phyloP scores from a whole-genome alignment of 2,888 invertebrate species.

The Ormyrus nitidulus region DNA sequence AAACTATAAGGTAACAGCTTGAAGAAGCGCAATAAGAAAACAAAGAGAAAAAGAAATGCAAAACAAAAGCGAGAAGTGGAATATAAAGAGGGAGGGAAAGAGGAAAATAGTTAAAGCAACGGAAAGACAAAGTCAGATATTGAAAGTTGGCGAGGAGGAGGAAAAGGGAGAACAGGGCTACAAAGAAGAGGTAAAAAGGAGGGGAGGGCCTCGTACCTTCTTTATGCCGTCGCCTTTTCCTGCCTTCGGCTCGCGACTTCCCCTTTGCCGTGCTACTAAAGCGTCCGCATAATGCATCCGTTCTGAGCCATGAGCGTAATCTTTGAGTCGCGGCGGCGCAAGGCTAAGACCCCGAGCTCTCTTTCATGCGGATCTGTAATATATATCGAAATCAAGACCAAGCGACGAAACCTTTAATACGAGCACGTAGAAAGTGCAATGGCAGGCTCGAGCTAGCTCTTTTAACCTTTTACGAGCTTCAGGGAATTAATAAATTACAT shows the following conservation, averaged over 20 bases:
- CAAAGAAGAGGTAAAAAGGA: slow-evolving; percentile 36
- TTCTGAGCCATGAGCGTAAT: slow-evolving; percentile 54
- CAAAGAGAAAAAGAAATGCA: not conserved
- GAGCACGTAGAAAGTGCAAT: not conserved
- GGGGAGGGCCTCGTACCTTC: slow-evolving; percentile 45
- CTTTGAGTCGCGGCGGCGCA: slow-evolving; percentile 37
- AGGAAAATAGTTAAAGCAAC: not conserved
- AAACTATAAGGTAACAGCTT: no score
- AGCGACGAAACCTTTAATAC: slow-evolving; percentile 46
- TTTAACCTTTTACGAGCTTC: no score
- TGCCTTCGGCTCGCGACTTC: slow-evolving; percentile 49
- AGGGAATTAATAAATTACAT: no score
- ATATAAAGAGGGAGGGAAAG: not conserved
- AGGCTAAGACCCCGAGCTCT: not conserved
- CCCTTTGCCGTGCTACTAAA: slow-evolving; percentile 28
- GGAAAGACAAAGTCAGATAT: slow-evolving; percentile 8
- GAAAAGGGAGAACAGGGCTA: not conserved
- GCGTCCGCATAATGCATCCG: slow-evolving; percentile 47
- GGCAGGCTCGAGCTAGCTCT: no score
- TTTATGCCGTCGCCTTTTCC: slow-evolving; percentile 53
- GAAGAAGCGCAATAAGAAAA: not conserved
- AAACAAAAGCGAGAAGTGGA: no score
- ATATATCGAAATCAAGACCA: slow-evolving; percentile 21
- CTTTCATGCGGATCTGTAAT: slow-evolving; percentile 25
- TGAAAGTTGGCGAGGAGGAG: slow-evolving; percentile 11